Evolutionary conservation across 2,113 vertebrate species (phyloP).

Genomic region (Trogon melanurus): DNA sequence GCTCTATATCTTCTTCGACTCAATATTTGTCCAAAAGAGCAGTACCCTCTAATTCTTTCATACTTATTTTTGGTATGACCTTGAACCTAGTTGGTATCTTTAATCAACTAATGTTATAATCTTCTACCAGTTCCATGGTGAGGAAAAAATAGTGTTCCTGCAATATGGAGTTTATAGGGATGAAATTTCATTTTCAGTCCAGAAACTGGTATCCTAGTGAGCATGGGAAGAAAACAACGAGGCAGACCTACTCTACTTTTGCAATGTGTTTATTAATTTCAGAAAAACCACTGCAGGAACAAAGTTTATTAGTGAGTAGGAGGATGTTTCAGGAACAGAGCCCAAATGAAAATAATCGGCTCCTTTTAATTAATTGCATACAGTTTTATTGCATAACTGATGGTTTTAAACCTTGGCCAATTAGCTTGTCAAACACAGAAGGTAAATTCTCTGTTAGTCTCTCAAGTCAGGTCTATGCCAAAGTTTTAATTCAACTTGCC

Average conservation of each 20-base stretch:
- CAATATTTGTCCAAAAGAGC: neutral
- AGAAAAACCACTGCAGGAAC: conserved; percentile 43
- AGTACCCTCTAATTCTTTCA: neutral
- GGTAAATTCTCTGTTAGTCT: conserved; percentile 60
- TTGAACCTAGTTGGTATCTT: neutral
- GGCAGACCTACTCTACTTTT: neutral
- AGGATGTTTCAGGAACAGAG: conserved; percentile 64
- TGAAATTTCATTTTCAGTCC: neutral
- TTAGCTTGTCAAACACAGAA: conserved; percentile 68
- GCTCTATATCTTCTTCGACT: no score
- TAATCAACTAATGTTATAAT: neutral
- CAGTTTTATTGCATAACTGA: conserved; percentile 75
- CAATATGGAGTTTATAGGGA: neutral
- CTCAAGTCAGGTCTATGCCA: conserved; percentile 30
- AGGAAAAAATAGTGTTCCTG: neutral
- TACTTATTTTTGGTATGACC: neutral
- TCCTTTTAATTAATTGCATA: conserved; percentile 74
- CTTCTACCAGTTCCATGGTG: accelerated
- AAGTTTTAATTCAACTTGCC: conserved; percentile 44
- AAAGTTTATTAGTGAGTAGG: conserved; percentile 65
- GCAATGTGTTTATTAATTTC: conserved; percentile 57
- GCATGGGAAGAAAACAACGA: neutral
- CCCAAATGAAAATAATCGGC: conserved; percentile 61
- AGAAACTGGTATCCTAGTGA: neutral
- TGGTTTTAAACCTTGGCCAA: conserved; percentile 70